phyloP scores from a whole-genome alignment of 2,888 invertebrate genomes.

The Cremastinae sp. region DNA sequence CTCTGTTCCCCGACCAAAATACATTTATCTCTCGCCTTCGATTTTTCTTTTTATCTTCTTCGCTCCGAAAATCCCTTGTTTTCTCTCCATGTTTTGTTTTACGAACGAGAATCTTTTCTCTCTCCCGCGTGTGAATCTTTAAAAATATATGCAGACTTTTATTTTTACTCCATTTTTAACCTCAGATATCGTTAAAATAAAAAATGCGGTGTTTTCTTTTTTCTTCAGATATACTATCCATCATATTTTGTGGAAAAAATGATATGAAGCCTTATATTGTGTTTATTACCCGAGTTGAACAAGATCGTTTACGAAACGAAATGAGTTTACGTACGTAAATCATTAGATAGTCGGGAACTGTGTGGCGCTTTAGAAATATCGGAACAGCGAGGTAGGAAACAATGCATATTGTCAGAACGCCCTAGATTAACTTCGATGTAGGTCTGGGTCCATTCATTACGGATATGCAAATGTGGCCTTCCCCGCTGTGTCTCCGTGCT shows the following conservation, averaged over 20 bases:
- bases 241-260: no score
- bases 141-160: no score
- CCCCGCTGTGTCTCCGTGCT: conserved; percentile 57
- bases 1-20: conserved; percentile 34
- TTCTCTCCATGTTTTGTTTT: conserved; percentile 4
- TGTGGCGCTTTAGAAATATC: conserved; percentile 30
- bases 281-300: conserved; percentile 15
- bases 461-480: conserved; percentile 60
- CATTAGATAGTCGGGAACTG: neutral
- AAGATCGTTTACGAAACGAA: conserved; percentile 30
- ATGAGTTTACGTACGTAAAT: conserved; percentile 15
- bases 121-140: no score
- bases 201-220: no score
- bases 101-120: neutral
- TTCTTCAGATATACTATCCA: no score
- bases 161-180: no score
- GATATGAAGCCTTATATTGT: no score
- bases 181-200: no score
- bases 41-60: conserved; percentile 12
- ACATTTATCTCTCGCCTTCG: conserved; percentile 59
- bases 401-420: conserved; percentile 59
- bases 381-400: conserved; percentile 42
- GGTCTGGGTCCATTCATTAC: conserved; percentile 61
- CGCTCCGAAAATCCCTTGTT: conserved; percentile 5
- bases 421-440: conserved; percentile 61